phyloP scores from a whole-genome alignment of 2,888 invertebrate genomes.

The Zaprionus obscuricornis region DNA sequence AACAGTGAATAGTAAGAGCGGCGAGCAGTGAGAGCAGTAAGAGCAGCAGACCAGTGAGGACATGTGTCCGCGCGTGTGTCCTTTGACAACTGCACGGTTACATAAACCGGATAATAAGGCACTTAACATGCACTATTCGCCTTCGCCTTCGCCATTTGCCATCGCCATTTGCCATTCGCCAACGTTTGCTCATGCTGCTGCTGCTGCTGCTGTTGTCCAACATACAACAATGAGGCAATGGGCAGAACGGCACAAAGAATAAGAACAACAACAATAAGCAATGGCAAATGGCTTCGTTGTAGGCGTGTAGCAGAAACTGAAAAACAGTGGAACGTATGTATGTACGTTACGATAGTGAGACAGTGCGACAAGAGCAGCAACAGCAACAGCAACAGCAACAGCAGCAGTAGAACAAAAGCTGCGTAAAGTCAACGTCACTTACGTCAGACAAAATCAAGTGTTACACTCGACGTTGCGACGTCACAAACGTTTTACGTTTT shows the following conservation, averaged over 20 bases:
- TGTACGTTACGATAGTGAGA: too few species aligned
- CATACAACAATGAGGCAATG: too few species aligned
- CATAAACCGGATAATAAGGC: slow-evolving; percentile 78
- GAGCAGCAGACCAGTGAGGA: slow-evolving; percentile 11
- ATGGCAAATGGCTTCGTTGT: too few species aligned
- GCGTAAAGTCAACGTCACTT: slow-evolving; percentile 59
- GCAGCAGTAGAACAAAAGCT: slow-evolving; percentile 12
- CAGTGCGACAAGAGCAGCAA: neutral
- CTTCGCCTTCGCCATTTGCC: too few species aligned
- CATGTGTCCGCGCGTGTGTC: slow-evolving; percentile 41
- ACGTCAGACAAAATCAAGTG: slow-evolving; percentile 73
- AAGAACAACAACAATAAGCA: too few species aligned
- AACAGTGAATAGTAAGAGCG: neutral
- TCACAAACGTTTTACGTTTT: neutral
- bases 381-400: slow-evolving; percentile 16
- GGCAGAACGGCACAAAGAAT: too few species aligned
- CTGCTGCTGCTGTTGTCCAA: too few species aligned
- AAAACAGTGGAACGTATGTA: too few species aligned
- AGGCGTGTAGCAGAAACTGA: too few species aligned
- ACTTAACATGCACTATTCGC: slow-evolving; percentile 74
- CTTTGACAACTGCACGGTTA: slow-evolving; percentile 67
- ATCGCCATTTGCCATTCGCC: too few species aligned
- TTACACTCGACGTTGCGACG: slow-evolving; percentile 34
- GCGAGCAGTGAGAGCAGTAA: too few species aligned
- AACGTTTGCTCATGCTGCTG: too few species aligned